Base-by-base conservation (phyloP, 1,140 invertebrate species). In the Pogonus chalceus region DNA sequence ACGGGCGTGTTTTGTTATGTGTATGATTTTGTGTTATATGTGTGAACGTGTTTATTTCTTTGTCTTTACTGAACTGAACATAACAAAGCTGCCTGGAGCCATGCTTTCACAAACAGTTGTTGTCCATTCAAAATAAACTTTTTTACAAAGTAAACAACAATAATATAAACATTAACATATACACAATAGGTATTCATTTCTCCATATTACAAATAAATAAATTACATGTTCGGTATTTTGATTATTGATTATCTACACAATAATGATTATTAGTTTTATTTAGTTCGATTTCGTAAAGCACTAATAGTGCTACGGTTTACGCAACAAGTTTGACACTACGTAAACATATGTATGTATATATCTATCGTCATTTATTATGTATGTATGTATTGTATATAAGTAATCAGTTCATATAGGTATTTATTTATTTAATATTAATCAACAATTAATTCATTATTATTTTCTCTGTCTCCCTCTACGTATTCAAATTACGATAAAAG, bases 221-320 rank as follows among this genome's bases (percentile, higher is more conserved):
- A 58, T 23, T 35, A 55, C 51, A 39, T 58, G 47, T 49, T 55
- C 43, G 50, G 49, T 55, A 50, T 67, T 66, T 69, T 68, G 62
- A 69, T 68, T 68, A 68, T 67, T 67, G 65, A 66, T 65, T 68
- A 69, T 68, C 64, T 69, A 69, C 66, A 69, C 66, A 68, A 63
- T 67, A 66, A 67, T 67, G 62, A 68, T 69, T 65, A 69, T 51
- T 55, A 55, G 23, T 24, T 24, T 52, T 20, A 35, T 20, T 39
- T 37, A 20, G 35, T 24, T 24, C n/a, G 31, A 26, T 53, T 26
- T 24, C 22, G 35, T 47, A 23, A 48, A 20, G 20, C 43, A 18
- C 22, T 16, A 51, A n/a, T n/a, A n/a, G n/a, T n/a, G n/a, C n/a
- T n/a, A n/a, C n/a, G n/a, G n/a, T n/a, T n/a, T n/a, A 31, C 26